phyloP scores from a whole-genome alignment of 2,113 vertebrate species.

The Crotophaga sulcirostris region DNA sequence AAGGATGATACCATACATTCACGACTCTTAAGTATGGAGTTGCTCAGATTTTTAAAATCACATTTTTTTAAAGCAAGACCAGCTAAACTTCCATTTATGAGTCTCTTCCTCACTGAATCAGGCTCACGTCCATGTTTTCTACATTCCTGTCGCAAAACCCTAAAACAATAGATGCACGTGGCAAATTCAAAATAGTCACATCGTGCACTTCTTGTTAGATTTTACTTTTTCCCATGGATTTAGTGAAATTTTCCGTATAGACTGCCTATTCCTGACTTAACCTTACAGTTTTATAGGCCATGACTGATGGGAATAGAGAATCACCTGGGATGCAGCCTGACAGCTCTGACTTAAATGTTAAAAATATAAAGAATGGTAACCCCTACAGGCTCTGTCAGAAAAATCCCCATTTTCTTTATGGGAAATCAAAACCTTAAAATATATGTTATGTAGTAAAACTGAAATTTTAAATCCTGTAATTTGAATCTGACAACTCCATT shows the following conservation, averaged over 20 bases:
- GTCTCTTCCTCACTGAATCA: neutral
- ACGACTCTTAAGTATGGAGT: neutral
- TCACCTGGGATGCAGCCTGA: slow-evolving; percentile 48
- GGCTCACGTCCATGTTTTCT: neutral
- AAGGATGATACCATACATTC: neutral
- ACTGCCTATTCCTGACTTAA: slow-evolving; percentile 37
- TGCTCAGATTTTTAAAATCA: neutral
- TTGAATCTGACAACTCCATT: slow-evolving; percentile 67
- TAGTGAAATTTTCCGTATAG: neutral
- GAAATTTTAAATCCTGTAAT: slow-evolving; percentile 64
- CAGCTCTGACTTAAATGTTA: slow-evolving; percentile 60
- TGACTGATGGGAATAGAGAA: slow-evolving; percentile 30
- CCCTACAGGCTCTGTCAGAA: slow-evolving; percentile 54
- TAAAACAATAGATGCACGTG: neutral
- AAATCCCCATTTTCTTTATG: slow-evolving; percentile 62
- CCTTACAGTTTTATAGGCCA: slow-evolving; percentile 21
- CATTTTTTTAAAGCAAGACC: neutral
- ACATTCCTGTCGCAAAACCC: neutral
- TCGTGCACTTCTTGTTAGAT: neutral
- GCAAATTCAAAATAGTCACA: neutral
- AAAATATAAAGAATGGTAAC: slow-evolving; percentile 52
- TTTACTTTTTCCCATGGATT: neutral
- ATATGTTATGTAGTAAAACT: slow-evolving; percentile 50
- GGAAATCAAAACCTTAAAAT: slow-evolving; percentile 62
- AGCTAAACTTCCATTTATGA: neutral